Conservation (phyloP, 2,113 vertebrate species). For the Dicaeum eximium region DNA sequence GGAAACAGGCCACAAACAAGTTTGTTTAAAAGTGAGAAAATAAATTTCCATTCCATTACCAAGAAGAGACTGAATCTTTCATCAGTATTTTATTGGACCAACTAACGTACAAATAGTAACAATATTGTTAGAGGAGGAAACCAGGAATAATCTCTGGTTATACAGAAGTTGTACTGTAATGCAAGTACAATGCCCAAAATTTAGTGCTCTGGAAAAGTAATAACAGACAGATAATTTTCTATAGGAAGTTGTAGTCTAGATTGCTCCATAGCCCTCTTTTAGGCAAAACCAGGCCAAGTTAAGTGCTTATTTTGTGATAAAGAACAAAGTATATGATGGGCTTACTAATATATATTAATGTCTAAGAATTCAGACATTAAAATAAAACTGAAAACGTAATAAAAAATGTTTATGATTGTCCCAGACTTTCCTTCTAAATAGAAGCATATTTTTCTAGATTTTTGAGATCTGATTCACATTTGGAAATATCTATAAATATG, state of each 20-base stretch:
- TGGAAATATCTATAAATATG: background rate
- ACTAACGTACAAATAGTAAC: background rate
- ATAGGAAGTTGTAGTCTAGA: background rate
- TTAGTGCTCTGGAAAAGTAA: background rate
- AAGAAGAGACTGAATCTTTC: background rate
- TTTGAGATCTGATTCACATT: background rate
- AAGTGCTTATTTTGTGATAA: background rate
- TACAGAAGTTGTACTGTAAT: background rate
- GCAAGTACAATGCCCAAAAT: background rate
- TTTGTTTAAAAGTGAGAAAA: background rate
- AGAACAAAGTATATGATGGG: background rate
- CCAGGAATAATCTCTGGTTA: background rate
- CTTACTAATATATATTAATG: background rate
- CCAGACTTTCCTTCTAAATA: background rate
- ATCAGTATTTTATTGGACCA: background rate
- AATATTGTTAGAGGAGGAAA: background rate
- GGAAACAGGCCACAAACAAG: background rate
- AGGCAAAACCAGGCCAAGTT: background rate
- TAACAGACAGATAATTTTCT: background rate
- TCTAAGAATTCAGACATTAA: background rate
- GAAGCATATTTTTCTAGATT: rapidly evolving
- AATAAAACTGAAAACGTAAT: background rate
- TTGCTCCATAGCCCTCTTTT: background rate
- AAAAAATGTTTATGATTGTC: background rate
- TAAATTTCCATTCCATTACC: background rate